Evolutionary conservation across 1,140 invertebrate species (phyloP).

Genomic region (Catajapyx aquilonaris): DNA sequence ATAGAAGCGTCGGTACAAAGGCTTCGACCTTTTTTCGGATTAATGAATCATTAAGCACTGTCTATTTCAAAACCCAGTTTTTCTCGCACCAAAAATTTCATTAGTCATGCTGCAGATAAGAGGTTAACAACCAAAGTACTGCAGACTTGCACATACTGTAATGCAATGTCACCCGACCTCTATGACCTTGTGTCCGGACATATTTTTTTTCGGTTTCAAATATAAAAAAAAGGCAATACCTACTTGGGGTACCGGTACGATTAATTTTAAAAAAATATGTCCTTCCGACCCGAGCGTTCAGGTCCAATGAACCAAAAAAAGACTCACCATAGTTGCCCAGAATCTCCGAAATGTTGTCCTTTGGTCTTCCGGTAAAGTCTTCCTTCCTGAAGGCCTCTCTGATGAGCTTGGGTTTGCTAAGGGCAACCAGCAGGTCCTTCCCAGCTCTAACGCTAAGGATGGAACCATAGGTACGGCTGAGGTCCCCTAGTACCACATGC

Average conservation of each 20-base stretch:
- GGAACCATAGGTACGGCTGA: constrained; percentile 52
- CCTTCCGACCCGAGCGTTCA: background rate
- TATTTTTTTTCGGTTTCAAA: background rate
- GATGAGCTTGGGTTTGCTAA: constrained; percentile 65
- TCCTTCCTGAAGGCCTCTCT: constrained; percentile 60
- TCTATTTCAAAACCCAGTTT: too few species aligned
- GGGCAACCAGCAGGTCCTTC: constrained; percentile 54
- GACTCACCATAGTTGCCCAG: constrained; percentile 71
- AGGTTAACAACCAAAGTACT: too few species aligned
- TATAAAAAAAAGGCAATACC: constrained; percentile 11
- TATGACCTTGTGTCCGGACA: too few species aligned
- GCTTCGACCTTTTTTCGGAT: too few species aligned
- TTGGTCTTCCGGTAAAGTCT: constrained; percentile 66
- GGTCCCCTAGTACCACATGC: constrained; percentile 50
- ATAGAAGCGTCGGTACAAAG: too few species aligned
- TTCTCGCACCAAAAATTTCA: too few species aligned
- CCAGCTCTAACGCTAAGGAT: constrained; percentile 63
- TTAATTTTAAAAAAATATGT: constrained; percentile 1
- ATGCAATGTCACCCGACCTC: too few species aligned
- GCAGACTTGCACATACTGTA: too few species aligned
- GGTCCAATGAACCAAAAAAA: constrained; percentile 4
- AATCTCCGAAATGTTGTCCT: constrained; percentile 61
- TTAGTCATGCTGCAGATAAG: too few species aligned
- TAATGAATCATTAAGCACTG: too few species aligned
- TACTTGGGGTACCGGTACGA: background rate